phyloP scores from a whole-genome alignment of 2,888 invertebrate species.

The Ryuthela nishihirai region DNA sequence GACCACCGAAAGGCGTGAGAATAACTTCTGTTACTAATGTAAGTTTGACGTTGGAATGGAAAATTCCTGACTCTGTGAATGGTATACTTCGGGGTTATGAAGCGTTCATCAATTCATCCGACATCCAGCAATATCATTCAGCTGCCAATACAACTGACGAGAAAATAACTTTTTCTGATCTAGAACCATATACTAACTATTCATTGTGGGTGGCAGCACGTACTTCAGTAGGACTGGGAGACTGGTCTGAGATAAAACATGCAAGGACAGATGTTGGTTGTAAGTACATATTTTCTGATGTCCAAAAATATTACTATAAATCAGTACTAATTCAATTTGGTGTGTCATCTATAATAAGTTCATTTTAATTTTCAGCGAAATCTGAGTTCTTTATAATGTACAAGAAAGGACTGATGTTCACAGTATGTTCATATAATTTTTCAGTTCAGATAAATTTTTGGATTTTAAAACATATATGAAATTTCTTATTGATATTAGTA shows the following conservation, averaged over 20 bases:
- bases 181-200: conserved; percentile 5
- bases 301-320: too few relatives aligned
- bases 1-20: background rate
- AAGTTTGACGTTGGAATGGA: conserved; percentile 7
- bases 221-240: conserved; percentile 5
- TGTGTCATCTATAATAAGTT: too few relatives aligned
- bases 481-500: too few relatives aligned
- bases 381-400: too few relatives aligned
- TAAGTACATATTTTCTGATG: background rate
- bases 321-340: too few relatives aligned
- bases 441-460: too few relatives aligned
- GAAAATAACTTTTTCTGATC: background rate
- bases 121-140: too few relatives aligned
- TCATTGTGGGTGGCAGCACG: conserved; percentile 1
- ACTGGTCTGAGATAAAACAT: background rate
- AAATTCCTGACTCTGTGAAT: background rate
- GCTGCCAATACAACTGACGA: background rate
- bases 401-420: too few relatives aligned
- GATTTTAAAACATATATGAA: too few relatives aligned
- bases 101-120: too few relatives aligned
- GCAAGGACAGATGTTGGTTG: conserved; percentile 8
- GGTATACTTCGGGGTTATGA: conserved; percentile 1
- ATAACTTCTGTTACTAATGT: background rate
- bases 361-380: too few relatives aligned
- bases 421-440: too few relatives aligned